Conservation (phyloP, 92 coral and sea anemone genomes). For the Parazoanthus swiftii region DNA sequence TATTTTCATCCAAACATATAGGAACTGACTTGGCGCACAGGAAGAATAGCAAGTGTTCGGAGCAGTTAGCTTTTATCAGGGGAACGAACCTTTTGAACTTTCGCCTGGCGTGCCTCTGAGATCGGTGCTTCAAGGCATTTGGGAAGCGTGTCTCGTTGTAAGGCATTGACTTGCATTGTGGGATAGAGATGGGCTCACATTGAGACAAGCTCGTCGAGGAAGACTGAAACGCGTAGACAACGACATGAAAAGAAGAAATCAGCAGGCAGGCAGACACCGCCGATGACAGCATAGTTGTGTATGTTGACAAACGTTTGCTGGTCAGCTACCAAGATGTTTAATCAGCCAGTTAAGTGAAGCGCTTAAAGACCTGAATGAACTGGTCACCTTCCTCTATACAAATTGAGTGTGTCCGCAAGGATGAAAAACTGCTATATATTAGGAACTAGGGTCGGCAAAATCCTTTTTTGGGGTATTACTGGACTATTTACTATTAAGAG, state of each 20-base stretch:
- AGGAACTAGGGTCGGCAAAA: not conserved
- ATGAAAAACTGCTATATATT: not conserved
- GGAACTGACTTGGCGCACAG: slow-evolving; percentile 75
- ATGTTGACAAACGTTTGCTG: not conserved
- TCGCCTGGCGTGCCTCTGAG: slow-evolving; percentile 46
- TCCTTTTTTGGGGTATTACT: not conserved
- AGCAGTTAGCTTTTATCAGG: slow-evolving; percentile 67
- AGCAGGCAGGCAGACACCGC: not conserved
- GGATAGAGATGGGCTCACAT: slow-evolving; percentile 64
- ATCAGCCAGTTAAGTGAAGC: not conserved
- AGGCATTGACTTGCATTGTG: slow-evolving; percentile 63
- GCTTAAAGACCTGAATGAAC: not conserved
- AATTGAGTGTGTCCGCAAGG: not conserved
- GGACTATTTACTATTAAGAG: too few species aligned
- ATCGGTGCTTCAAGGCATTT: slow-evolving; percentile 53
- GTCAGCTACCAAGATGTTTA: not conserved
- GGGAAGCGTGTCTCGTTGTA: slow-evolving; percentile 81
- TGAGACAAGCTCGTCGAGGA: not conserved
- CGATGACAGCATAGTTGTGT: not conserved
- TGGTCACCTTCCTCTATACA: not conserved
- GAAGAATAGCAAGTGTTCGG: slow-evolving; percentile 64
- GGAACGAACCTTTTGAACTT: slow-evolving; percentile 3
- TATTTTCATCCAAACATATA: slow-evolving; percentile 51
- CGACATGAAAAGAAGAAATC: not conserved
- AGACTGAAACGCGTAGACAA: not conserved